These are phyloP conservation scores for Paratilapia polleni DNA, from an alignment of 2,113 vertebrate genomes.

Conservation along the genomic window DNA sequence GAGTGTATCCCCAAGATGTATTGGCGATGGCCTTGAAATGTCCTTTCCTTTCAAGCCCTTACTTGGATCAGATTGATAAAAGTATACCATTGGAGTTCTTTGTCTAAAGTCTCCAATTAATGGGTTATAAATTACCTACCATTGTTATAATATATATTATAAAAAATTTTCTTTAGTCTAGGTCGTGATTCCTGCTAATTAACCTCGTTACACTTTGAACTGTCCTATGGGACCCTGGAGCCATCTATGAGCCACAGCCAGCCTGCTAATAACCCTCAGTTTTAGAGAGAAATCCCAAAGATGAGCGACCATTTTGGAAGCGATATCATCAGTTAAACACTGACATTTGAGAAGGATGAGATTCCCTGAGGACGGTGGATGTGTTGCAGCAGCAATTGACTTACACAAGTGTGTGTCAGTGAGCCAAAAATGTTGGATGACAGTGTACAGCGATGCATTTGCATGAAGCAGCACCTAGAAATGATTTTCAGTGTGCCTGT, in stretches of 20 bases:
- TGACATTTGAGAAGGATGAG: constrained; percentile 42
- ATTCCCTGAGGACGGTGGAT: background rate
- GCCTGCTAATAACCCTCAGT: constrained; percentile 34
- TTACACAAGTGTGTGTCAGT: background rate
- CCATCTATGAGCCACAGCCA: constrained; percentile 32
- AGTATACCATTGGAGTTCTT: constrained; percentile 8
- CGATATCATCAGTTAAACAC: constrained; percentile 23
- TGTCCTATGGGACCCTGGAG: constrained; percentile 52
- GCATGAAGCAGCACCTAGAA: background rate
- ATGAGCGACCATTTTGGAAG: constrained; percentile 14
- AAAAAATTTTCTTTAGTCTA: background rate
- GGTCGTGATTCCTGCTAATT: constrained; percentile 59
- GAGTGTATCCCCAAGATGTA: background rate
- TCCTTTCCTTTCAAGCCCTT: background rate
- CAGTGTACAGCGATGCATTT: background rate
- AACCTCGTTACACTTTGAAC: constrained; percentile 64
- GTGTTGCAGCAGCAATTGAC: background rate
- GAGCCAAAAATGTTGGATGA: background rate
- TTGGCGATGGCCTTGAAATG: constrained; percentile 15
- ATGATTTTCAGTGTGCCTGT: background rate
- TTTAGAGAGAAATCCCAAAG: constrained; percentile 50
- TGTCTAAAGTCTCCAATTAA: constrained; percentile 23
- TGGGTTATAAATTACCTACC: constrained; percentile 8
- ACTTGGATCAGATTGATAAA: background rate
- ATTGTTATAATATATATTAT: background rate